Base-by-base conservation (phyloP, 1,140 invertebrate genomes). In the Chelonus insularis region DNA sequence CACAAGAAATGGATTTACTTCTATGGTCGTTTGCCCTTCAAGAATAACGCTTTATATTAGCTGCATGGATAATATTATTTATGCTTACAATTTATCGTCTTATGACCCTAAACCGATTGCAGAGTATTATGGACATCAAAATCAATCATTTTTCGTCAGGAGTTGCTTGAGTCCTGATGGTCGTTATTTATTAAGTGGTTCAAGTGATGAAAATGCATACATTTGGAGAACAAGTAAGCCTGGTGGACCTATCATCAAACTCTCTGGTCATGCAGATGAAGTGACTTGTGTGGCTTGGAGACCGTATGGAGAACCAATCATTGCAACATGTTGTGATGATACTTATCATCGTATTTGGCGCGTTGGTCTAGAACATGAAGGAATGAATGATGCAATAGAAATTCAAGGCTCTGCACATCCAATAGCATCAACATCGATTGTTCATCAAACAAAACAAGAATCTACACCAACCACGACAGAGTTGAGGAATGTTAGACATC, bases 201-300 rank as follows among this genome's bases (percentile, higher is more conserved):
- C 92, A 60, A 91, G 88, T 71, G 91, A 95, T 76, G 86, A 90
- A 65, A 84, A 86, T 66, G 93, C 91, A 0, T 94, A 94, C 68
- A 89, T 95, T 60, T 96, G 93, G 92, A 87, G 89, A 71, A 83
- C 87, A 4, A 84, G 84, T 2, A 83, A 83, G 65, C 78, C 83
- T n/a, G 85, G 86, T 18, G 64, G 78, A 45, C 90, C 91, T 0
- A 67, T 93, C 14, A 83, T 89, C 8, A 84, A 85, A 57, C 80
- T 95, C 0, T 80, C 77, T 2, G 91, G 91, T 0, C 93, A 95
- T 71, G 83, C 81, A 11, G 89, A 88, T 4, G 93, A 96, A 83
- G 93, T 95, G 0, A 92, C 92, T 1, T 89, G 89, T 72, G 91
- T 94, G 3, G 87, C 89, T 0, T 95, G 93, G 93, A 88, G 87